These are phyloP conservation scores for Arrhamphus sclerolepis DNA, from an alignment of 2,797 vertebrate genomes.

Conservation along the genomic window DNA sequence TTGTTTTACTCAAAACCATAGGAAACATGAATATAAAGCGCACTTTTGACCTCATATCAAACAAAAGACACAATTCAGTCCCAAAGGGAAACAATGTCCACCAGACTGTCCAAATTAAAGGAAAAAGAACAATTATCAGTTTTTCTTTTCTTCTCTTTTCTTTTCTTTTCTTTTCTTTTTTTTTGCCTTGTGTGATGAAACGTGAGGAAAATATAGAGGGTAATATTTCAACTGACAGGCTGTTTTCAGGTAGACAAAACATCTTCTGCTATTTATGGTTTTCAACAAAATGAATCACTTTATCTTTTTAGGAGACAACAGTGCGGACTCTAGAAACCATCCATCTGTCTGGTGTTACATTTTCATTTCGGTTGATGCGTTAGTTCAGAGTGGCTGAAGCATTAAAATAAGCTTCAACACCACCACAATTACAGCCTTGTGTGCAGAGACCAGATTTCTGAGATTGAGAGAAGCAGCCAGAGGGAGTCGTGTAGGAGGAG, in stretches of 20 bases:
- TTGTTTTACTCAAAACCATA: too few relatives aligned
- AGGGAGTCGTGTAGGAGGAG: slow-evolving; percentile 44
- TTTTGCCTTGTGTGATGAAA: slow-evolving; percentile 42
- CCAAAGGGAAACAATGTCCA: slow-evolving; percentile 12
- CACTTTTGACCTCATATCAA: slow-evolving; percentile 26
- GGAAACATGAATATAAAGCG: too few relatives aligned
- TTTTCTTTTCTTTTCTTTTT: slow-evolving; percentile 30
- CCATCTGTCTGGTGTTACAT: slow-evolving; percentile 45
- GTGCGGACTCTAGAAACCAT: slow-evolving; percentile 29
- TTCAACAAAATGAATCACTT: slow-evolving; percentile 58
- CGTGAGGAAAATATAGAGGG: slow-evolving; percentile 44
- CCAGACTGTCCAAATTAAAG: too few relatives aligned
- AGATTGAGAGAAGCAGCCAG: slow-evolving; percentile 43
- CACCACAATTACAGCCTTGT: slow-evolving; percentile 10
- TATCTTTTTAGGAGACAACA: slow-evolving; percentile 36
- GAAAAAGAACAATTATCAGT: too few relatives aligned
- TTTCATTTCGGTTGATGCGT: slow-evolving; percentile 47
- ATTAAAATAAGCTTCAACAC: slow-evolving; percentile 46
- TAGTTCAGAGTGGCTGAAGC: slow-evolving; percentile 28
- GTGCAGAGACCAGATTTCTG: slow-evolving; percentile 27
- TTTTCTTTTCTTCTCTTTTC: too few relatives aligned
- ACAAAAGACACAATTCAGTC: neutral
- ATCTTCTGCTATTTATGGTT: slow-evolving; percentile 57
- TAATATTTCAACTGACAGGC: slow-evolving; percentile 51
- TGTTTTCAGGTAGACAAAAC: slow-evolving; percentile 54